phyloP scores from a whole-genome alignment of 2,888 invertebrate genomes.

The Agrilus mali region DNA sequence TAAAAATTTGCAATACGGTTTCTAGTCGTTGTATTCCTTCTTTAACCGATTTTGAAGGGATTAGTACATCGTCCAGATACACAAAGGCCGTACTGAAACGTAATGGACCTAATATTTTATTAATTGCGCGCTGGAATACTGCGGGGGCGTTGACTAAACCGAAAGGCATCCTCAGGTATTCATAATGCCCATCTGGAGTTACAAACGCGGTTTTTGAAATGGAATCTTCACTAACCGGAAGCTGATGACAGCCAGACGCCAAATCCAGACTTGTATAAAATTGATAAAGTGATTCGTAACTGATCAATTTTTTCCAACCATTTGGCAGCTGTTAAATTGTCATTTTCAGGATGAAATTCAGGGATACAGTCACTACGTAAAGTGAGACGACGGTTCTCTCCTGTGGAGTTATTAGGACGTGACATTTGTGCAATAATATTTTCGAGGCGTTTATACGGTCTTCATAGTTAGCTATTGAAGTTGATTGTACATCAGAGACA shows the following conservation, averaged over 20 bases:
- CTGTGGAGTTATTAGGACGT: too few species aligned
- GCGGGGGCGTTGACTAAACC: too few species aligned
- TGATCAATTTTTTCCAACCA: conserved; percentile 16
- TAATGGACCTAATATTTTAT: conserved; percentile 10
- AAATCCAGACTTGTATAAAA: conserved; percentile 22
- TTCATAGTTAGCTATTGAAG: too few species aligned
- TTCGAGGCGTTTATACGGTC: too few species aligned
- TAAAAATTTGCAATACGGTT: conserved; percentile 3
- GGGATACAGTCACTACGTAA: conserved; percentile 4
- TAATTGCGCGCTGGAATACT: conserved; percentile 13
- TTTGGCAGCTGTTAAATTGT: conserved; percentile 11
- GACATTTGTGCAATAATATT: too few species aligned
- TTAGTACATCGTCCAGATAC: conserved; percentile 12
- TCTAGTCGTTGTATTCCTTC: conserved; percentile 10
- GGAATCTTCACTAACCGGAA: conserved; percentile 17
- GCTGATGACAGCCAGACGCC: conserved; percentile 20
- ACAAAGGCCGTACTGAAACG: conserved; percentile 6
- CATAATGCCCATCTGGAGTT: conserved; percentile 23
- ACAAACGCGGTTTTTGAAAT: conserved; percentile 21
- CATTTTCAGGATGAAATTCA: conserved; percentile 6
- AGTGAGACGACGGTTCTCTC: background rate
- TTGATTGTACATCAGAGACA: too few species aligned
- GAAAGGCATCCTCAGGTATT: conserved; percentile 22
- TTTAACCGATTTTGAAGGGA: conserved; percentile 10
- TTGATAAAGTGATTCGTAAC: conserved; percentile 9